Evolutionary conservation across 2,113 vertebrate species (phyloP).

Genomic region (Arenaria interpres): DNA sequence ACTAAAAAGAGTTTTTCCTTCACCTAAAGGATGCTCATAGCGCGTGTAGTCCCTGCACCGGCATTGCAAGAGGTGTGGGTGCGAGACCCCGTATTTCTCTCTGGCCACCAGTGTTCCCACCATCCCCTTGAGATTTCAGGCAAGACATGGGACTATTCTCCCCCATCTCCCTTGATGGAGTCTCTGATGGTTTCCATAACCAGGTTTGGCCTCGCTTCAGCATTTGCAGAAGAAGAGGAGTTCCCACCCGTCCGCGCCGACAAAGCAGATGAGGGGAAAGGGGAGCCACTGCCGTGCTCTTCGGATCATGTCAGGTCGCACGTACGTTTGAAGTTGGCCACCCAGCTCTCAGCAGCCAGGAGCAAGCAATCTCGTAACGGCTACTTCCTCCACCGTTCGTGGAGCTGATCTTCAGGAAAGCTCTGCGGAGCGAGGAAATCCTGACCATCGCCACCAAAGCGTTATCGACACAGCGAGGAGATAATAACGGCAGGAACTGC

Average conservation of each 20-base stretch:
- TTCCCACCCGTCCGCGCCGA: background rate
- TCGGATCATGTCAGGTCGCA: conserved; percentile 58
- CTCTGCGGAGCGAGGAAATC: conserved; percentile 55
- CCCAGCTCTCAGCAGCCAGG: background rate
- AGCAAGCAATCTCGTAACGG: background rate
- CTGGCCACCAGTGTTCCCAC: rapidly evolving
- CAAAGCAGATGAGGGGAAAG: rapidly evolving
- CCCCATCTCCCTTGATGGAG: background rate
- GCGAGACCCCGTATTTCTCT: background rate
- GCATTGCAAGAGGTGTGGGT: background rate
- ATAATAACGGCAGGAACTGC: conserved; percentile 13
- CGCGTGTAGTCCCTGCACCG: rapidly evolving
- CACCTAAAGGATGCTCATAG: background rate
- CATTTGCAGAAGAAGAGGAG: background rate
- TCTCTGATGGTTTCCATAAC: background rate
- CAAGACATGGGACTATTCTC: background rate
- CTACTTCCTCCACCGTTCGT: conserved; percentile 1
- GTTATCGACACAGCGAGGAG: background rate
- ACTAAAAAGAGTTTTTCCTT: background rate
- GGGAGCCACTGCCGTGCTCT: background rate
- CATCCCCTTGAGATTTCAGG: background rate
- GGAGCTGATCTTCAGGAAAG: conserved; percentile 58
- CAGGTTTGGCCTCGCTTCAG: background rate
- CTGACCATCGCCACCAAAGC: background rate
- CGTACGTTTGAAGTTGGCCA: conserved; percentile 34